Base-by-base conservation (phyloP, 1,140 invertebrate species). In the Aporrectodea caliginosa region DNA sequence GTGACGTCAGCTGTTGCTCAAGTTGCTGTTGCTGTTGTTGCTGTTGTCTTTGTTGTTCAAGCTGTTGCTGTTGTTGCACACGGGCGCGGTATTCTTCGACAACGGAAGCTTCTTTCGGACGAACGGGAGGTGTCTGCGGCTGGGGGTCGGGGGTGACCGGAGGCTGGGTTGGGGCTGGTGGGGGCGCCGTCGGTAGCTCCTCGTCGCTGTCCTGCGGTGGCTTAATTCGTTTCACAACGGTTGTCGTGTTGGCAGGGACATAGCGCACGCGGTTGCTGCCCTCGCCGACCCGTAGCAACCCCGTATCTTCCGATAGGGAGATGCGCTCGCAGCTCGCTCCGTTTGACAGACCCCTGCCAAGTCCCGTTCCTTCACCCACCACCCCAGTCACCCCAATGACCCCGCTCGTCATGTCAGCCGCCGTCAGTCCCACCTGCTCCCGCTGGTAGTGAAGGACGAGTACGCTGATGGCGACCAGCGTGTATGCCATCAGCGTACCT, bases 401-500 rank as follows among this genome's bases (percentile, higher is more conserved):
- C 6, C 35, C 74, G 69, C 58, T 14, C n/a, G 14, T n/a, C 6
- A 31, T 34, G 34, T 78, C 69, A 32, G 16, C 70, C 1, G 70
- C 76, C 1, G 72, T 29, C 72, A 79, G 78, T 2, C 78, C 73
- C 0, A 79, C 73, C 16, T 16, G n/a, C 27, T 79, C 78, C 35
- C 58, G 78, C 78, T 79, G 78, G 78, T 79, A 79, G 72, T 69
- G 72, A 16, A 97, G 89, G 79, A 96, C 90, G n/a, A 96, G 90
- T 0, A 95, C 93, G 75, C 93, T 93, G n/a, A 93, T 93, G 80
- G 93, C 94, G 0, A 95, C 94, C 69, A 95, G 94, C 2, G 93
- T 94, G 84, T 95, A 96, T 0, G 94, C 94, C 80, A 95, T 86
- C 22, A 95, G 89, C 0, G 94, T 95, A 0, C 94, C 94, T 82